Conservation (phyloP, 2,797 vertebrate genomes). For the Lophius americanus region DNA sequence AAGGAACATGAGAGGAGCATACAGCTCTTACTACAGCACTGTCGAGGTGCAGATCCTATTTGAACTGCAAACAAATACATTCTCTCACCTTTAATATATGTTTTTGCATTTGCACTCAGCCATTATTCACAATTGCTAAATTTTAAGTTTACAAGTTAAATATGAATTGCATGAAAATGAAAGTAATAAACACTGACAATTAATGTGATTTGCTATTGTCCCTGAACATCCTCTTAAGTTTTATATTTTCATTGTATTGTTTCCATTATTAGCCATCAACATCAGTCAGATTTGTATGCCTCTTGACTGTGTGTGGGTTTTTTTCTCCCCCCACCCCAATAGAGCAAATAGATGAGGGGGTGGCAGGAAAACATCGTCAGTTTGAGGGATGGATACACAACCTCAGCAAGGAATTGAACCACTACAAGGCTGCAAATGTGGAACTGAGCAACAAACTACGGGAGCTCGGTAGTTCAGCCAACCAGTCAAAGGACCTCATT, state of each 20-base stretch:
- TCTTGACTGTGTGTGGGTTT: background rate
- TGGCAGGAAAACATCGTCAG: constrained; percentile 89
- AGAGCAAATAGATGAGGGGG: constrained; percentile 94
- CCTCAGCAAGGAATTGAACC: constrained; percentile 90
- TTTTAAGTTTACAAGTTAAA: background rate
- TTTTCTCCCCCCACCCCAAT: constrained; percentile 3
- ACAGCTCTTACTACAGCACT: constrained; percentile 94
- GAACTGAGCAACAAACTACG: constrained; percentile 88
- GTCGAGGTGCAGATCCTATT: constrained; percentile 79
- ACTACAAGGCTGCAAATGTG: constrained; percentile 86
- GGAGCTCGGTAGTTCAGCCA: constrained; percentile 65
- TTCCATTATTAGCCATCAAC: background rate
- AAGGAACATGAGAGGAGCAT: constrained; percentile 91
- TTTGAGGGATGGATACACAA: constrained; percentile 91
- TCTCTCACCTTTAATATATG: background rate
- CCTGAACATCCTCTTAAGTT: background rate
- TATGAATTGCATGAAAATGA: background rate
- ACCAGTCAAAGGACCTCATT: constrained; percentile 52
- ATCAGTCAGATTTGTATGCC: background rate
- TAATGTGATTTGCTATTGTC: background rate
- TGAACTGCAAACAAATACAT: background rate
- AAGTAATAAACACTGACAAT: background rate
- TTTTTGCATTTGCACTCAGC: background rate
- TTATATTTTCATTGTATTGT: background rate
- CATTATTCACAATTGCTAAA: background rate